phyloP scores from a whole-genome alignment of 2,113 vertebrate genomes.

The Lophura nycthemera region DNA sequence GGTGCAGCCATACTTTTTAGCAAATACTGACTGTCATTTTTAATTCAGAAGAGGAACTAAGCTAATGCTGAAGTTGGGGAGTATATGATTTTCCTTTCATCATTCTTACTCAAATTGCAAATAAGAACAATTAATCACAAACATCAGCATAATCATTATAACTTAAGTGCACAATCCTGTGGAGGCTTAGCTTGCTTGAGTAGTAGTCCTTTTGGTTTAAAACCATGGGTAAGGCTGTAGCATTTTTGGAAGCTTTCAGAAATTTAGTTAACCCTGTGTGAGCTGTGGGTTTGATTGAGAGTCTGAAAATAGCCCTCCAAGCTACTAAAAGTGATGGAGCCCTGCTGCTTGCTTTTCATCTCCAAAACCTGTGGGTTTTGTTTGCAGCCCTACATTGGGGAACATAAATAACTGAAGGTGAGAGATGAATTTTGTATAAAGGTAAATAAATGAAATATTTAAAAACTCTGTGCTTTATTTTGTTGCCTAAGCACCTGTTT shows the following conservation, averaged over 20 bases:
- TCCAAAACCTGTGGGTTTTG: constrained; percentile 58
- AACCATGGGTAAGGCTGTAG: background rate
- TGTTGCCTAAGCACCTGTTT: background rate
- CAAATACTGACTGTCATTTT: background rate
- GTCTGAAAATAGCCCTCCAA: background rate
- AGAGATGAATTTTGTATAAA: constrained; percentile 32
- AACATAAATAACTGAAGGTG: constrained; percentile 61
- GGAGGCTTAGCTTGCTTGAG: background rate
- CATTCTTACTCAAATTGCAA: background rate
- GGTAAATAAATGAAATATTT: constrained; percentile 6
- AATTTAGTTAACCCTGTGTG: background rate
- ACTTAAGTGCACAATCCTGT: background rate
- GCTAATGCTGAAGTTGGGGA: background rate
- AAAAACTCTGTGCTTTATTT: background rate
- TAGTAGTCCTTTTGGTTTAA: background rate
- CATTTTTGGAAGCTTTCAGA: constrained; percentile 35
- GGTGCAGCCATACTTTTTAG: background rate
- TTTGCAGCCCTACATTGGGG: constrained; percentile 55
- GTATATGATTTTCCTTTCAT: background rate
- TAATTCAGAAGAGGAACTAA: background rate
- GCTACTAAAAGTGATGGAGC: constrained; percentile 26
- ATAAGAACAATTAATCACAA: background rate
- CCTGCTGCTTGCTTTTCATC: constrained; percentile 51
- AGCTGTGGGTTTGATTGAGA: background rate
- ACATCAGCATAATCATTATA: background rate